Conservation (phyloP, 2,113 vertebrate genomes). For the Crotalus tigris region DNA sequence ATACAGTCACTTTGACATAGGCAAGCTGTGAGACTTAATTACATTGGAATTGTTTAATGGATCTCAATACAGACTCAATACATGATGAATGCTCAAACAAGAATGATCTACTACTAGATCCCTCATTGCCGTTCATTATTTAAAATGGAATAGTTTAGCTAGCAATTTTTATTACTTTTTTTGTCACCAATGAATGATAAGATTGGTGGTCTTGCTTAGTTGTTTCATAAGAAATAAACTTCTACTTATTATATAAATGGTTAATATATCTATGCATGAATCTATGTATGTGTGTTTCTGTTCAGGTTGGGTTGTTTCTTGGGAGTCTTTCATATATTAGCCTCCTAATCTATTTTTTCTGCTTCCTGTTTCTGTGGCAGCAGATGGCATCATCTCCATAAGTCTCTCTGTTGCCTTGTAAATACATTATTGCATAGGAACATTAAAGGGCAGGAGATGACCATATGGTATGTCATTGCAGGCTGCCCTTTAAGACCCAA, state of each 20-base stretch:
- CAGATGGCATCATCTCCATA: slow-evolving; percentile 53
- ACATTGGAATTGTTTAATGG: slow-evolving; percentile 27
- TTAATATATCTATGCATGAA: background rate
- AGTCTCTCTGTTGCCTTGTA: slow-evolving; percentile 36
- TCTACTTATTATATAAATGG: slow-evolving; percentile 2
- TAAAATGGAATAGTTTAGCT: slow-evolving; percentile 21
- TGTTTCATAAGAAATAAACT: slow-evolving; percentile 36
- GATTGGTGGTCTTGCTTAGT: background rate
- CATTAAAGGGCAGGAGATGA: slow-evolving; percentile 58
- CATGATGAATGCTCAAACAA: slow-evolving; percentile 14
- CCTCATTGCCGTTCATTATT: slow-evolving; percentile 29
- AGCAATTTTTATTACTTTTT: slow-evolving; percentile 38
- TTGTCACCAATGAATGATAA: slow-evolving; percentile 27
- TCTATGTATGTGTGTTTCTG: background rate
- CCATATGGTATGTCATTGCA: slow-evolving; percentile 46
- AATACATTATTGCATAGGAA: slow-evolving; percentile 43
- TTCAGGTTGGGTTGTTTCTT: slow-evolving; percentile 37
- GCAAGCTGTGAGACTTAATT: slow-evolving; percentile 44
- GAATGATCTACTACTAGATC: slow-evolving; percentile 12
- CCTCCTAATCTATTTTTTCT: slow-evolving; percentile 41
- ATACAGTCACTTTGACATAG: slow-evolving; percentile 1
- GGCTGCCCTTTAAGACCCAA: slow-evolving; percentile 48
- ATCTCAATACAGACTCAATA: slow-evolving; percentile 37
- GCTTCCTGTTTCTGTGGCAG: slow-evolving; percentile 43
- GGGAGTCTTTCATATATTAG: slow-evolving; percentile 51